Evolutionary conservation across 1,140 invertebrate genomes (phyloP).

Genomic region (Hyles vespertilio): DNA sequence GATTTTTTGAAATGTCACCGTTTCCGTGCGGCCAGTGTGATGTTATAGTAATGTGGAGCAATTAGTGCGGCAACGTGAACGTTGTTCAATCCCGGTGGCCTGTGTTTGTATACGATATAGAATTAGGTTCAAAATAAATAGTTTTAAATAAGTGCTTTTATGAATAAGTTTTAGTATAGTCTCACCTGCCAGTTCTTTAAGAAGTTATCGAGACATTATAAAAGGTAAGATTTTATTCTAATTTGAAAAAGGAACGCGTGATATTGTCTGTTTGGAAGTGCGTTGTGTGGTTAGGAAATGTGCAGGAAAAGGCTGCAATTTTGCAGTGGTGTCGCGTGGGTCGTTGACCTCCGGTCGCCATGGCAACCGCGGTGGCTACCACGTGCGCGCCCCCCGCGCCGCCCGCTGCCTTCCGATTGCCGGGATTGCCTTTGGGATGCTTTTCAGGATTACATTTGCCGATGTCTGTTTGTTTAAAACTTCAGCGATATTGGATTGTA

Average conservation of each 20-base stretch:
- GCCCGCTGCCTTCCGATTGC: conserved; percentile 15
- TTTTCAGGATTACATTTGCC: conserved; percentile 2
- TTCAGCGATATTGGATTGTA: no score
- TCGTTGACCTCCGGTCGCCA: conserved; percentile 64
- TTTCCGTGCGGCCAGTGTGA: conserved; percentile 1
- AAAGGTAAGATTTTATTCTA: no score
- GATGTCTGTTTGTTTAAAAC: neutral
- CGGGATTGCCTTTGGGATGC: conserved; percentile 34
- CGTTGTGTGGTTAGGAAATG: neutral
- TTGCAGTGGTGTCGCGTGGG: conserved; percentile 41
- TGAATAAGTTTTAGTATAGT: no score
- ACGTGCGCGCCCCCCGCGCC: conserved; percentile 32
- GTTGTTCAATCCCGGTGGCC: conserved; percentile 21
- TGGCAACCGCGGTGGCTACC: conserved; percentile 50
- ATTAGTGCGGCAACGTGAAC: no score
- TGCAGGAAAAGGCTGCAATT: conserved; percentile 17
- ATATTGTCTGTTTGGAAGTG: no score
- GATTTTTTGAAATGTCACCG: conserved; percentile 24
- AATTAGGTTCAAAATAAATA: conserved; percentile 9
- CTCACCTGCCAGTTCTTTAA: no score
- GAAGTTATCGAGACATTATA: no score
- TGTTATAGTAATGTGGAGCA: no score
- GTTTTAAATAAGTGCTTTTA: no score
- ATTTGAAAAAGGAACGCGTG: no score
- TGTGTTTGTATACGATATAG: conserved; percentile 35